These are phyloP conservation scores for Antennarius maculatus DNA, from an alignment of 2,797 vertebrate species.

Conservation along the genomic window DNA sequence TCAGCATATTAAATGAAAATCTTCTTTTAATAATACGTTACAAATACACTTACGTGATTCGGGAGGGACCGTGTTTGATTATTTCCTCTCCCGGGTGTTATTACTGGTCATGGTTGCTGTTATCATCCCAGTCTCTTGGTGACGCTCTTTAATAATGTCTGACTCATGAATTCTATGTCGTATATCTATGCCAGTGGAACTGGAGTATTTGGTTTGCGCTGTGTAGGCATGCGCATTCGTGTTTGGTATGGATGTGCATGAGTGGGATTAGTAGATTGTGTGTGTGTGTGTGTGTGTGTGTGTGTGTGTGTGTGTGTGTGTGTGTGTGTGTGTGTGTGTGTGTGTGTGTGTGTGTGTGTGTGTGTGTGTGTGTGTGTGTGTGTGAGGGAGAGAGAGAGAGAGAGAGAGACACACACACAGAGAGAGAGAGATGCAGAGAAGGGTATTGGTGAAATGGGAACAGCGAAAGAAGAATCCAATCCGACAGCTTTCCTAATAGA, in stretches of 20 bases:
- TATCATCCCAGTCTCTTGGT: constrained; percentile 51
- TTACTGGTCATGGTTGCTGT: constrained; percentile 36
- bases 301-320: not conserved
- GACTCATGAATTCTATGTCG: constrained; percentile 36
- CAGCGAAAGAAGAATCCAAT: constrained; percentile 61
- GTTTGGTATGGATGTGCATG: constrained; percentile 29
- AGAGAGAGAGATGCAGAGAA: constrained; percentile 6
- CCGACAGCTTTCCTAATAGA: constrained; percentile 68
- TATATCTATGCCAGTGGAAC: constrained; percentile 70
- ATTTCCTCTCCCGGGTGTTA: not conserved
- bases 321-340: constrained; percentile 9
- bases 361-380: not conserved
- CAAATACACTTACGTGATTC: too few species aligned
- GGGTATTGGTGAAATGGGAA: constrained; percentile 24
- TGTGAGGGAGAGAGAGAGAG: constrained; percentile 13
- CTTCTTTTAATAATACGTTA: too few species aligned
- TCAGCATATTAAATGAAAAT: too few species aligned
- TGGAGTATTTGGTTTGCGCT: constrained; percentile 60
- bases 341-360: constrained; percentile 15
- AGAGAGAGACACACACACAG: too few species aligned
- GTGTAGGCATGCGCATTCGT: constrained; percentile 44
- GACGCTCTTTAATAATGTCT: constrained; percentile 63
- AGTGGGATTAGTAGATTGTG: constrained; percentile 7
- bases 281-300: constrained; percentile 15
- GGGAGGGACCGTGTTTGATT: not conserved